Percentiles rank a stretch among this genome's conserved stretches.
phyloP scores from a whole-genome alignment of 92 coral and sea anemone species.

The Phymanthus crucifer region DNA sequence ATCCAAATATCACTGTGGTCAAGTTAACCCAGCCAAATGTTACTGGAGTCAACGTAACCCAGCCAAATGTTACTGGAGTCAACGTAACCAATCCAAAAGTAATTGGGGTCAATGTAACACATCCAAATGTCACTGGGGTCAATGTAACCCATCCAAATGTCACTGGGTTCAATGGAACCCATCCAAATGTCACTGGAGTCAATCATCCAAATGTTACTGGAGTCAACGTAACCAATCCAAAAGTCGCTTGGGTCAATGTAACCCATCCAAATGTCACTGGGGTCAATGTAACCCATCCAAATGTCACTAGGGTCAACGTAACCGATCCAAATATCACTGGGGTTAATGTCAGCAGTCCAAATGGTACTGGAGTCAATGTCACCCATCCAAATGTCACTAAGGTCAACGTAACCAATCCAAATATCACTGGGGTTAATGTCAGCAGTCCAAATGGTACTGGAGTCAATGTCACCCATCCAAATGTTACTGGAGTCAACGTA shows the following conservation, averaged over 20 bases:
- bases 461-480: conserved; percentile 22
- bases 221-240: conserved; percentile 5
- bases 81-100: conserved; percentile 1
- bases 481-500: conserved; percentile 5
- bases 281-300: not conserved
- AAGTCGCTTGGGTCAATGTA: conserved; percentile 16
- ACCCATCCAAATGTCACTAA: conserved; percentile 9
- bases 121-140: not conserved
- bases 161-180: conserved; percentile 8
- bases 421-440: conserved; percentile 15
- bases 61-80: not conserved
- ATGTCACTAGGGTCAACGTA: not conserved
- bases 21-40: conserved; percentile 28
- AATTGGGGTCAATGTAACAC: not conserved
- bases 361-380: conserved; percentile 13
- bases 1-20: conserved; percentile 9
- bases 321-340: conserved; percentile 13
- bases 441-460: conserved; percentile 7
- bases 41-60: conserved; percentile 6
- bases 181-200: not conserved
- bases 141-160: conserved; percentile 8
- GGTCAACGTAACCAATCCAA: conserved; percentile 14
- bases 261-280: conserved; percentile 3
- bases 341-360: conserved; percentile 1
- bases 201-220: not conserved